Evolutionary conservation across 2,888 invertebrate genomes (phyloP).

Genomic region (Orthosia incerta): DNA sequence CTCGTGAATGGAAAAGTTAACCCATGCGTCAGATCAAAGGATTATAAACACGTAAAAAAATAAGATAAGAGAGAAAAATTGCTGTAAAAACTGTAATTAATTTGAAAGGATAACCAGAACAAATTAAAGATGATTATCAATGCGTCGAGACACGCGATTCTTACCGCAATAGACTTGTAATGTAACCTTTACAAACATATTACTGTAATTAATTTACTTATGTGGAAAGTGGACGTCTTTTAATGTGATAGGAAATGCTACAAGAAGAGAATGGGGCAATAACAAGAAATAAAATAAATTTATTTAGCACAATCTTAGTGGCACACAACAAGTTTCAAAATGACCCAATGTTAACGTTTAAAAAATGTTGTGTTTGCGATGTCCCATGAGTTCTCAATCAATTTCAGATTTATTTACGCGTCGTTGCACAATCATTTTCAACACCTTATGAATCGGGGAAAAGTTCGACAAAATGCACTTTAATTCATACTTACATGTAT

Average conservation of each 20-base stretch:
- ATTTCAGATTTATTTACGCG: no score
- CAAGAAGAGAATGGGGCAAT: not conserved
- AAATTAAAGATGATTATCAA: slow-evolving; percentile 65
- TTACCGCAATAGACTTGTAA: slow-evolving; percentile 12
- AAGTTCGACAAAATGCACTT: no score
- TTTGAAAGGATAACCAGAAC: slow-evolving; percentile 65
- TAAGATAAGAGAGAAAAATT: slow-evolving; percentile 32
- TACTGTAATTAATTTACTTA: slow-evolving; percentile 5
- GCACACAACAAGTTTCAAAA: no score
- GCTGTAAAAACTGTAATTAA: slow-evolving; percentile 49
- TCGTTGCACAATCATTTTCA: no score
- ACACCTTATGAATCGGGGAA: no score
- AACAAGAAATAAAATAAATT: no score
- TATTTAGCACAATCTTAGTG: no score
- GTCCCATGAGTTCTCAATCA: no score
- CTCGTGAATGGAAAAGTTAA: not conserved
- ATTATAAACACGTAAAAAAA: slow-evolving; percentile 16
- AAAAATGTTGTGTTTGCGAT: no score
- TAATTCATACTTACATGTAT: no score
- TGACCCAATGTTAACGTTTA: no score
- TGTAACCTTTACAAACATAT: slow-evolving; percentile 29
- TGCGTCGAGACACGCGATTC: slow-evolving; percentile 43
- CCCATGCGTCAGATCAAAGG: not conserved
- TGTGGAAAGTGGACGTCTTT: slow-evolving; percentile 20
- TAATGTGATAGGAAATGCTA: not conserved